These are phyloP conservation scores for Seira ritae DNA, from an alignment of 2,888 invertebrate genomes.

Conservation along the genomic window DNA sequence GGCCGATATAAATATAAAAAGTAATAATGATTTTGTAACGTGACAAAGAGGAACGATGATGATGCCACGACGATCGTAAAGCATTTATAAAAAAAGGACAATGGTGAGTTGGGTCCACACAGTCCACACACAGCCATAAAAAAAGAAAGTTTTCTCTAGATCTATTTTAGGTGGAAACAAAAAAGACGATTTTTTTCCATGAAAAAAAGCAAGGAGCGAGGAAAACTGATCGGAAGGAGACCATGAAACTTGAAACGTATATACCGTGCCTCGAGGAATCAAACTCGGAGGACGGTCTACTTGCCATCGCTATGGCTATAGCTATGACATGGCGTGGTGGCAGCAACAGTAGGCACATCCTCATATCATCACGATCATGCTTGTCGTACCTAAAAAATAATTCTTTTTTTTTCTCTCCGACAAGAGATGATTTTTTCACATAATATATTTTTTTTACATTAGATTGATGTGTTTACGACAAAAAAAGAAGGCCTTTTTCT, in stretches of 20 bases:
- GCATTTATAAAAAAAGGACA: slow-evolving; percentile 1
- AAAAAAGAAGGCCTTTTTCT: no score
- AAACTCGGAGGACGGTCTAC: slow-evolving; percentile 37
- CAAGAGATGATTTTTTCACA: neutral
- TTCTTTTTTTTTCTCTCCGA: neutral
- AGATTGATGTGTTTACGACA: no score
- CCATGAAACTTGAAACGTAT: slow-evolving; percentile 50
- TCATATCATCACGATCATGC: slow-evolving; percentile 27
- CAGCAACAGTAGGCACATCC: slow-evolving; percentile 27
- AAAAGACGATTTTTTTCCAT: no score
- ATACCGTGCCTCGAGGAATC: slow-evolving; percentile 49
- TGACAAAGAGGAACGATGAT: slow-evolving; percentile 1
- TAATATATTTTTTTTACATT: no score
- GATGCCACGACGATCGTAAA: neutral
- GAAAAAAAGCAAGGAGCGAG: neutral
- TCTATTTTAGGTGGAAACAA: no score
- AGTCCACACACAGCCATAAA: neutral
- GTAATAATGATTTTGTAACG: slow-evolving; percentile 3
- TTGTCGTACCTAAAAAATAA: slow-evolving; percentile 23
- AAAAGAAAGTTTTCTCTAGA: neutral
- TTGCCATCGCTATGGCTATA: no score
- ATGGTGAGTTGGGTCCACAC: neutral
- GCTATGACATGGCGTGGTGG: slow-evolving; percentile 20
- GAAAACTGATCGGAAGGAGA: slow-evolving; percentile 32
- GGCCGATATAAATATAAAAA: slow-evolving; percentile 7